A percentile compares a stretch with the other conserved stretches of the same genome.
phyloP scores from a whole-genome alignment of 2,888 invertebrate genomes.

The Drosophila prolongata region DNA sequence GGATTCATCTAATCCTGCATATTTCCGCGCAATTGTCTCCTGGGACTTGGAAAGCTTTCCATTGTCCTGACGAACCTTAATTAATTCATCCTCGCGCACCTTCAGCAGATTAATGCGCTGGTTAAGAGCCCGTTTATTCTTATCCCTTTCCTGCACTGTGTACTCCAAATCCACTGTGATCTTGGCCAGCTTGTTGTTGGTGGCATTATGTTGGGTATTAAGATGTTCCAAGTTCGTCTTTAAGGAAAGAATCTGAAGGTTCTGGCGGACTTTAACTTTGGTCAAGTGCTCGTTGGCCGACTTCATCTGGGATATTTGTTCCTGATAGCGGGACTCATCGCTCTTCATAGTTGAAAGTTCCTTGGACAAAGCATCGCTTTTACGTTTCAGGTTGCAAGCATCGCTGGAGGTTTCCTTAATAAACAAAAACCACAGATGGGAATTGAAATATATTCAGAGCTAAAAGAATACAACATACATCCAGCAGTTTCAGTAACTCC shows the following conservation, averaged over 20 bases:
- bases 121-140: constrained; percentile 76
- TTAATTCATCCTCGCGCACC: constrained; percentile 83
- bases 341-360: constrained; percentile 74
- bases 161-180: constrained; percentile 82
- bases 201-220: constrained; percentile 80
- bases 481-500: constrained; percentile 81
- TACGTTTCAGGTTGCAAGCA: constrained; percentile 81
- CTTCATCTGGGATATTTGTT: constrained; percentile 76
- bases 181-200: constrained; percentile 82
- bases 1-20: constrained; percentile 74
- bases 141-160: constrained; percentile 80
- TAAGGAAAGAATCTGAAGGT: constrained; percentile 82
- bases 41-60: constrained; percentile 80
- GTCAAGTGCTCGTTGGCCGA: constrained; percentile 75
- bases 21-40: constrained; percentile 81
- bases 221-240: constrained; percentile 83
- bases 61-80: constrained; percentile 82
- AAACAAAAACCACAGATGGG: background rate
- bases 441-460: too few species aligned
- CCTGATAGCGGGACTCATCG: constrained; percentile 78
- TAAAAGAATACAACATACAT: constrained; percentile 64
- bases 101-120: constrained; percentile 82
- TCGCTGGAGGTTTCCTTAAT: constrained; percentile 83
- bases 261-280: constrained; percentile 83
- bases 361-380: constrained; percentile 76